These are phyloP conservation scores for Sorex fumeus DNA, from an alignment of 2,113 vertebrate genomes.

Conservation along the genomic window DNA sequence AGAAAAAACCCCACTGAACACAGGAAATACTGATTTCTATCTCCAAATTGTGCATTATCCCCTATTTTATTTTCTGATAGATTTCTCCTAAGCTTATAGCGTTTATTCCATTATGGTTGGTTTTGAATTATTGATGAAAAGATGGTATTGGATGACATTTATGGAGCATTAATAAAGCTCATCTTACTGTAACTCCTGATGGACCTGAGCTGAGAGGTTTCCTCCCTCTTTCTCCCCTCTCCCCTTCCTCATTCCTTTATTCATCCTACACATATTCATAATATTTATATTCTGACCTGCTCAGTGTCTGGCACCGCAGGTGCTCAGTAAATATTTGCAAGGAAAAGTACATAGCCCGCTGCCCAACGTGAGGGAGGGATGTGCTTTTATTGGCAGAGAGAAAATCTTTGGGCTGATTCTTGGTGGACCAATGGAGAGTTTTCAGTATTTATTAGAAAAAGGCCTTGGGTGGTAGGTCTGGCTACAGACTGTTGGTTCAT, in stretches of 20 bases:
- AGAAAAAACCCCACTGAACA: not conserved
- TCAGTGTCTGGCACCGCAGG: not conserved
- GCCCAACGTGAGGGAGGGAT: not conserved
- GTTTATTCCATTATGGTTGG: slow-evolving; percentile 16
- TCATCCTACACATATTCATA: not conserved
- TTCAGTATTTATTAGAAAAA: slow-evolving; percentile 44
- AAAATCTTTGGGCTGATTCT: not conserved
- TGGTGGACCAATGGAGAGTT: slow-evolving; percentile 23
- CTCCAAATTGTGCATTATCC: slow-evolving; percentile 53
- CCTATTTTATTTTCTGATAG: slow-evolving; percentile 40
- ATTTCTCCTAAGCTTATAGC: slow-evolving; percentile 32
- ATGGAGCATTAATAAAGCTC: slow-evolving; percentile 11
- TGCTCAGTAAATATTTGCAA: not conserved
- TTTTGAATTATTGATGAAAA: slow-evolving; percentile 58
- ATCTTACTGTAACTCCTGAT: slow-evolving; percentile 7
- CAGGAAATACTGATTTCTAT: slow-evolving; percentile 58
- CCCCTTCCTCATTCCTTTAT: not conserved
- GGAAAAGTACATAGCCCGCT: not conserved
- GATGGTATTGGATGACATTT: not conserved
- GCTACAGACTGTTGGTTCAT: not conserved
- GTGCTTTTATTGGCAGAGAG: not conserved
- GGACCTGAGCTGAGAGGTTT: not conserved
- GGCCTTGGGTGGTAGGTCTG: not conserved
- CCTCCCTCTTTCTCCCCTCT: not conserved
- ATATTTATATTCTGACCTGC: not conserved